Conservation (phyloP, 2,888 invertebrate species). For the Coelinius sp. region DNA sequence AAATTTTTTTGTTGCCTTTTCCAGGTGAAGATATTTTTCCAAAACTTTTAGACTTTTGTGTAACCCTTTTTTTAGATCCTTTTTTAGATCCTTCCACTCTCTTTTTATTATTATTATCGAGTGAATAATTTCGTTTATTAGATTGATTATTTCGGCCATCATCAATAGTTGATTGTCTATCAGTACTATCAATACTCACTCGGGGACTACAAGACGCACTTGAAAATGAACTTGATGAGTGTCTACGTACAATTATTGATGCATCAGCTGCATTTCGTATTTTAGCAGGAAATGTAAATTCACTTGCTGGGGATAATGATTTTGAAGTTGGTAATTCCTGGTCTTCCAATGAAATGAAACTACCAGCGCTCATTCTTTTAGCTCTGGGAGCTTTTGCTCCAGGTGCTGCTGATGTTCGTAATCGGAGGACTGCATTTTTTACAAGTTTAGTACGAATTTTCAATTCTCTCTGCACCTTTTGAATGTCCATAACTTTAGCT, state of each 20-base stretch:
- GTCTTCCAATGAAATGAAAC: conserved; percentile 65
- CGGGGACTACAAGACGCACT: conserved; percentile 79
- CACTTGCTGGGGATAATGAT: conserved; percentile 49
- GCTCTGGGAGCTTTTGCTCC: conserved; percentile 72
- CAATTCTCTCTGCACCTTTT: conserved; percentile 66
- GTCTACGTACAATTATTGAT: conserved; percentile 85
- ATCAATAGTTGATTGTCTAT: conserved; percentile 39
- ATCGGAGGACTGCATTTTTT: conserved; percentile 74
- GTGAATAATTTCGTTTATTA: conserved; percentile 56
- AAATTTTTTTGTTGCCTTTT: no score
- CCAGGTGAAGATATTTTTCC: no score
- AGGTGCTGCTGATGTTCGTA: conserved; percentile 72
- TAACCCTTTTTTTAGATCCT: no score
- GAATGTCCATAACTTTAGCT: conserved; percentile 66
- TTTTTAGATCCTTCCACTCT: no score
- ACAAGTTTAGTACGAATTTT: conserved; percentile 75
- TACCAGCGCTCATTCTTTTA: conserved; percentile 70
- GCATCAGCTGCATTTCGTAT: conserved; percentile 77
- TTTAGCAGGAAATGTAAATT: conserved; percentile 64
- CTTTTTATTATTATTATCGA: conserved; percentile 49
- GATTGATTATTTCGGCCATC: conserved; percentile 44
- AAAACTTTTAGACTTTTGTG: no score
- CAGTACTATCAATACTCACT: conserved; percentile 70
- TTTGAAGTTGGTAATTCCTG: conserved; percentile 46
- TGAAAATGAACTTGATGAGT: conserved; percentile 88